Base-by-base conservation (phyloP, 1,140 invertebrate genomes). In the Heliconius hermathena region DNA sequence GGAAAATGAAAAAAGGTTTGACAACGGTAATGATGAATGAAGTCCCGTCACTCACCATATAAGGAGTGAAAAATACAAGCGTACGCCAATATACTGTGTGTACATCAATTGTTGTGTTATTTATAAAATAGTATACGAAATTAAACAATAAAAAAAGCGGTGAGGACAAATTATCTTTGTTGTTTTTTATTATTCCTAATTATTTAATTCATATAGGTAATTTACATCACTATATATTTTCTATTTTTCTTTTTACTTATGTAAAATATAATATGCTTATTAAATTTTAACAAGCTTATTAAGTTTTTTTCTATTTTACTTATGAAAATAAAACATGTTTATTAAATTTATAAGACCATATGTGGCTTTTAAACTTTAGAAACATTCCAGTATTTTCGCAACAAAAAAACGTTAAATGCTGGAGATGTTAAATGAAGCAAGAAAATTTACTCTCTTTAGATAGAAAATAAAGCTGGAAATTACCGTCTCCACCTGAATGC, bases 401-500 rank as follows among this genome's bases (percentile, higher is more conserved):
- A 66, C n/a, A 66, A 66, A 66, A 46, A 66, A 66, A 66, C 60
- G 13, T 29, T 66, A 66, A 66, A 54, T 57, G 73, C 71, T 46
- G 3, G 49, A 36, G 60, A 72, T 72, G 79, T 83, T 77, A 76
- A 88, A 86, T 83, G 80, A 75, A 72, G 74, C 74, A 80, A 73
- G 74, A 76, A 75, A 76, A 80, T 80, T 60, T 76, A 73, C 71
- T 66, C 36, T 57, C 33, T 73, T 26, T 46, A 73, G 16, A 70
- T 78, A 81, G 71, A 74, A 82, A 81, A 81, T 77, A 88, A 90
- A 85, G 83, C 79, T 81, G 80, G 86, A 89, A 88, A 89, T 89
- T 90, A 89, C 84, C 87, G 87, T 88, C 77, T 83, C 80, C 83
- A 88, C 83, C 83, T 86, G 82, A 88, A 82, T 84, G 85, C 86